Evolutionary conservation across 2,888 invertebrate genomes (phyloP), one percentile per base, ranked within the genome.

Genomic region (Argyresthia goedartella): DNA sequence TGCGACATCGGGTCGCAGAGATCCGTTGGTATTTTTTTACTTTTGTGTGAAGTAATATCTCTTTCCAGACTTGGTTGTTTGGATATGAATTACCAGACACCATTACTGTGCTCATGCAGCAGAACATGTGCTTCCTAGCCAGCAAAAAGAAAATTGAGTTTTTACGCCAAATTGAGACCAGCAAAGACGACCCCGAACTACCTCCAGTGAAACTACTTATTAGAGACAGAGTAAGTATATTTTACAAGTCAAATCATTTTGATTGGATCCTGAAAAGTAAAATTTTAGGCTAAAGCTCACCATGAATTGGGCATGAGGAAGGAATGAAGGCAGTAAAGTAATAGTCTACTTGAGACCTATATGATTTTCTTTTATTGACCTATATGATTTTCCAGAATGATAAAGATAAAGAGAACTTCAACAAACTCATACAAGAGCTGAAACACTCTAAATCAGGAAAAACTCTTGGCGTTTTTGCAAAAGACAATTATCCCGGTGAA

Each of bases 91-190:
- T 99, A 51, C 94, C 97, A 0, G 99, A 99, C 72, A 98, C 98
- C 0, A 92, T 99, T 52, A 95, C 97, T 86, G 92, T 99, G 8
- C 89, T 99, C 57, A 93, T 96, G 43, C 93, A 95, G 61, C 91
- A 94, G 46, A 91, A 91, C 42, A 93, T 98, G 57, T 92, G 93
- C 69, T 96, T 99, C 67, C 87, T 99, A 54, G 96, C 98, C 1
- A 98, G 98, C 70, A 98, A 97, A 79, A 98, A 98, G 88, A 99
- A 99, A 79, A 96, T 98, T 57, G 98, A 99, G 65, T 99, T 98
- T 78, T 86, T 99, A 51, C 92, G 95, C 64, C 95, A 96, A 74
- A 92, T 96, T 45, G 96, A 97, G 73, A 92, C 91, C 67, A 89
- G 89, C 15, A 95, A 94, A 74, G 96, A 95, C 63, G 95, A 95